Evolutionary conservation across 2,113 vertebrate species (phyloP).

Genomic region (Saccopteryx leptura): DNA sequence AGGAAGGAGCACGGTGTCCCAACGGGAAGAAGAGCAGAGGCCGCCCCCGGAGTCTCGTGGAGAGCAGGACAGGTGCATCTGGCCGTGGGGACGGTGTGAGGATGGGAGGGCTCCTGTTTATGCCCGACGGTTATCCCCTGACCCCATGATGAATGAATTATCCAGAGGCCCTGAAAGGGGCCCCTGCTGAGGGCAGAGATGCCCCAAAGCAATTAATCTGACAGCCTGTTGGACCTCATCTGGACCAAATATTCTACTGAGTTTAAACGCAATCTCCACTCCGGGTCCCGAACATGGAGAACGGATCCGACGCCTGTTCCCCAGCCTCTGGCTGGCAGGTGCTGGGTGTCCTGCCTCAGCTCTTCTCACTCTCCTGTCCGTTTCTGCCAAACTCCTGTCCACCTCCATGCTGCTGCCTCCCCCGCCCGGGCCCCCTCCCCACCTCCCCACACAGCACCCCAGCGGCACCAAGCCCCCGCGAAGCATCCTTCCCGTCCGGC

Average conservation of each 20-base stretch:
- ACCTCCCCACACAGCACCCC: rapidly evolving
- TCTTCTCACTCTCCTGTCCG: too few species aligned
- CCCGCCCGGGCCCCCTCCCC: rapidly evolving
- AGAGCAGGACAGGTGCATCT: neutral
- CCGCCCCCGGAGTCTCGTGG: neutral
- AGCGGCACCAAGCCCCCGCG: rapidly evolving
- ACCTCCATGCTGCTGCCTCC: too few species aligned
- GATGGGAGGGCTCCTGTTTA: rapidly evolving
- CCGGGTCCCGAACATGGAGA: neutral
- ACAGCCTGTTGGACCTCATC: neutral
- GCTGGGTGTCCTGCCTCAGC: rapidly evolving
- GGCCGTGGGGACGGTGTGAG: too few species aligned
- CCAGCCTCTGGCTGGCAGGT: rapidly evolving
- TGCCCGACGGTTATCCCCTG: rapidly evolving
- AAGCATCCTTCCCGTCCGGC: rapidly evolving
- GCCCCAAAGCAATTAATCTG: neutral
- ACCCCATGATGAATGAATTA: rapidly evolving
- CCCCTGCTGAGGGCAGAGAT: neutral
- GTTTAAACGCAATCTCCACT: neutral
- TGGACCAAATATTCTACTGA: neutral
- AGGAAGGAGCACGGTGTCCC: neutral
- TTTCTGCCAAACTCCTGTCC: neutral
- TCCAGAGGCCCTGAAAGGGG: neutral
- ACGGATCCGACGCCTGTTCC: neutral
- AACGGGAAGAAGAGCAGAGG: neutral